Evolutionary conservation across 2,888 invertebrate genomes (phyloP), one percentile per base, ranked within the genome.

Genomic region (Scotopteryx bipunctaria): DNA sequence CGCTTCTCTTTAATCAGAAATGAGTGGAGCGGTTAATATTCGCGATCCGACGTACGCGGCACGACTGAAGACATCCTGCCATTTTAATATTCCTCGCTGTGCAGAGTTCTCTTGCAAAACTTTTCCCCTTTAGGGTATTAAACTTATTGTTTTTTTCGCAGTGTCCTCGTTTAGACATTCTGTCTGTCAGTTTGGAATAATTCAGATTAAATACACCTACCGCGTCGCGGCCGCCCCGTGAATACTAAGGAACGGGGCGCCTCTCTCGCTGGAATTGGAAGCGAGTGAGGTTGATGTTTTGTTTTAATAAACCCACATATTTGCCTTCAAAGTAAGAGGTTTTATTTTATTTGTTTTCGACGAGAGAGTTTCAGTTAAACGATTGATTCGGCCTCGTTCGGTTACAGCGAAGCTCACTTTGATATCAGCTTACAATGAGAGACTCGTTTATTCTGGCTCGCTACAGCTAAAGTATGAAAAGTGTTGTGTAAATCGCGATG

Each of bases 121-220:
- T 78, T 77, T 76, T 75, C 71, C 63, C 74, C 72, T 80, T 78
- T 76, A 73, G 67, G 36, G 69, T 74, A 61, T 69, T 67, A 63
- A 76, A 73, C 68, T 82, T 83, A 79, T 81, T 81, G 75, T 83
- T 76, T 79, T 73, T 74, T 64, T 69, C 31, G 64, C 64, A 58
- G 62, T 53, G 64, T 61, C 73, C 72, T 78, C 79, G 73, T 69
- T 85, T 81, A 83, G 81, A 81, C 79, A 81, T 84, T 82, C 79
- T 78, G 88, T 82, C 85, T 83, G 82, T 83, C 78, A 80, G 79
- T 78, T 77, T 65, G 71, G 79, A 81, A 86, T 86, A 86, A 86
- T 87, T 86, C 83, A 84, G 81, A 86, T 87, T 86, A 86, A 85
- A 83, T 78, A 82, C 81, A 86, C 86, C 86, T 81, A 84, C 87